phyloP scores from a whole-genome alignment of 2,797 vertebrate genomes.

The Mycteria americana region DNA sequence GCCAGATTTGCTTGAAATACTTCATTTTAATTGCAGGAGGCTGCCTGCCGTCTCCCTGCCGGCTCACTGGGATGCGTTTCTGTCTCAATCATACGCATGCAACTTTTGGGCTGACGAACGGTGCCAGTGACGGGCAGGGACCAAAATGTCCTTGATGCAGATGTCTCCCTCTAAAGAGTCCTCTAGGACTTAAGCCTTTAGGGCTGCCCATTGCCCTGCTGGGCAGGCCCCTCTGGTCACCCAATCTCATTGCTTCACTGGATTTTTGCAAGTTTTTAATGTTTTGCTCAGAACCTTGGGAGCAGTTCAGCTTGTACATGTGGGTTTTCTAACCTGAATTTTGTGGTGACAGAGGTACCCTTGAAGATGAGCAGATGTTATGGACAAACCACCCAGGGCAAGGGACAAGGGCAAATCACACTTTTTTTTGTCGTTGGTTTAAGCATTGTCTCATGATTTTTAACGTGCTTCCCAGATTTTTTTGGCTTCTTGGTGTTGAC shows the following conservation, averaged over 20 bases:
- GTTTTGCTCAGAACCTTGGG: not conserved
- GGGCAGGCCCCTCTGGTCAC: rapidly evolving
- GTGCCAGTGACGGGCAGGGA: not conserved
- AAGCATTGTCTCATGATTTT: not conserved
- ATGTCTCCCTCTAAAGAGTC: not conserved
- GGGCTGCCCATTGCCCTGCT: not conserved
- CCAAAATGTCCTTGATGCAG: not conserved
- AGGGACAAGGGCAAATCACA: not conserved
- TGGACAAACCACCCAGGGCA: not conserved
- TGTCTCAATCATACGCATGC: rapidly evolving
- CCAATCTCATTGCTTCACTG: not conserved
- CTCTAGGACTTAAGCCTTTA: not conserved
- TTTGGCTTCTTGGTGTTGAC: not conserved
- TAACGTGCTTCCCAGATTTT: not conserved
- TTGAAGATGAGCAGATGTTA: not conserved
- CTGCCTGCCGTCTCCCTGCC: not conserved
- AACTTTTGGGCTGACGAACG: not conserved
- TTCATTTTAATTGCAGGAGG: constrained; percentile 33
- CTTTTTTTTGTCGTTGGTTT: not conserved
- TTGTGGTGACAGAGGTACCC: not conserved
- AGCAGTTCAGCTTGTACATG: not conserved
- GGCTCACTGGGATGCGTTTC: not conserved
- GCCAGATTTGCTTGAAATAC: constrained; percentile 11
- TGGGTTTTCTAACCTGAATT: not conserved
- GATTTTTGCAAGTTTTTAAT: not conserved